Evolutionary conservation across 1,140 invertebrate species (phyloP), one percentile per base, ranked within the genome.

Genomic region (Eueides isabella): DNA sequence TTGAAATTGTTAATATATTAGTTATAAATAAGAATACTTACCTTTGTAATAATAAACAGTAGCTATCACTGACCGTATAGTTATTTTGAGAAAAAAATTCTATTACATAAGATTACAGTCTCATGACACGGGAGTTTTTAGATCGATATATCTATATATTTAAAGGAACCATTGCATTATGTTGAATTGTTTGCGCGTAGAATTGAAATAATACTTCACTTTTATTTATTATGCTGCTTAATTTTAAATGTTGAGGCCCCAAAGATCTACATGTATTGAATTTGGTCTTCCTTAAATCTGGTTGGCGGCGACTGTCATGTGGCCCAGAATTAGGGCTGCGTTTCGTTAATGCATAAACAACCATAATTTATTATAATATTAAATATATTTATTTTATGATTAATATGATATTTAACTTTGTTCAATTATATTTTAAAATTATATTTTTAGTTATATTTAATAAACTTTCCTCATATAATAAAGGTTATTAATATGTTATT

Each of bases 51-150:
- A 83, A 83, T 89, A 90, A 89, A 92, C 86, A 86, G 83, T 79
- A 77, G 69, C 75, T 87, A 89, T 80, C 83, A 83, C 77, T 81
- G 78, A 81, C 80, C 75, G 76, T 80, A 78, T 83, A 77, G 81
- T 85, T 85, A 86, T 85, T 90, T 88, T 83, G 82, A 83, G 75
- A 84, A 79, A 86, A 44, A 84, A 90, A 85, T 38, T n/a, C 85
- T 90, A 88, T 92, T 92, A 92, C 89, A 91, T 92, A 92, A 92
- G 90, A 83, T 75, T 63, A 76, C 74, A 31, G 83, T 83, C 88
- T 84, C 88, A 91, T 92, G 90, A 90, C 90, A 92, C 76, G 74
- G 77, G 70, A 80, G 83, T 78, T 80, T 82, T 80, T n/a, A 55
- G 19, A 55, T 77, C 71, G 78, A 83, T 83, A 79, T 80, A 79